phyloP scores from a whole-genome alignment of 1,140 invertebrate genomes.

The Hypsibius dujardini region DNA sequence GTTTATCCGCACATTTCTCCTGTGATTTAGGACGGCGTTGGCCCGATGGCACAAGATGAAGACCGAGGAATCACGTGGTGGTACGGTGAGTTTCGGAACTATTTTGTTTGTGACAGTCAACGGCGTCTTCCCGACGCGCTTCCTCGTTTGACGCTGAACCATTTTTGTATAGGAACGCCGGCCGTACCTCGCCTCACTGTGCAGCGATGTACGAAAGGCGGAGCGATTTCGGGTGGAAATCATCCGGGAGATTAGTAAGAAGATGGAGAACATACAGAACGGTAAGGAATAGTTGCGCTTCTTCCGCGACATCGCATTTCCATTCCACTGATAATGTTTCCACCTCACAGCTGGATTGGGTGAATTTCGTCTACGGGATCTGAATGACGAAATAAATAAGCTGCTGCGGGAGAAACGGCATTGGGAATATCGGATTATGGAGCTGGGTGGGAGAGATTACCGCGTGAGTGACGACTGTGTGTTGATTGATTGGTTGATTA shows the following conservation, averaged over 20 bases:
- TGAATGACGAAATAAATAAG: constrained; percentile 99
- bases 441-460: constrained; percentile 88
- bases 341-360: constrained; percentile 67
- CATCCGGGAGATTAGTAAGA: constrained; percentile 86
- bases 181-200: constrained; percentile 81
- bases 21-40: constrained; percentile 63
- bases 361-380: constrained; percentile 87
- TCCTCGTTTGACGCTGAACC: too few relatives aligned
- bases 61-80: constrained; percentile 23
- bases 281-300: constrained; percentile 36
- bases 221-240: constrained; percentile 92
- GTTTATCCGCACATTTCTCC: too few relatives aligned
- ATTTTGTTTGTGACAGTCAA: constrained; percentile 20
- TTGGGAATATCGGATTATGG: constrained; percentile 90
- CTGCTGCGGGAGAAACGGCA: constrained; percentile 74
- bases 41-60: constrained; percentile 64
- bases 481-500: too few relatives aligned
- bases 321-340: too few relatives aligned
- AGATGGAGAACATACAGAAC: constrained; percentile 98
- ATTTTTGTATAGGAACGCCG: constrained; percentile 53
- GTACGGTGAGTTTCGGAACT: constrained; percentile 27
- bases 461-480: constrained; percentile 30
- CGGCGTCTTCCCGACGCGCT: background rate
- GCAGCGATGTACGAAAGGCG: constrained; percentile 65
- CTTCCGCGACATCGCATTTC: too few relatives aligned